phyloP scores from a whole-genome alignment of 2,888 invertebrate species.

The Ariolimax columbianus region DNA sequence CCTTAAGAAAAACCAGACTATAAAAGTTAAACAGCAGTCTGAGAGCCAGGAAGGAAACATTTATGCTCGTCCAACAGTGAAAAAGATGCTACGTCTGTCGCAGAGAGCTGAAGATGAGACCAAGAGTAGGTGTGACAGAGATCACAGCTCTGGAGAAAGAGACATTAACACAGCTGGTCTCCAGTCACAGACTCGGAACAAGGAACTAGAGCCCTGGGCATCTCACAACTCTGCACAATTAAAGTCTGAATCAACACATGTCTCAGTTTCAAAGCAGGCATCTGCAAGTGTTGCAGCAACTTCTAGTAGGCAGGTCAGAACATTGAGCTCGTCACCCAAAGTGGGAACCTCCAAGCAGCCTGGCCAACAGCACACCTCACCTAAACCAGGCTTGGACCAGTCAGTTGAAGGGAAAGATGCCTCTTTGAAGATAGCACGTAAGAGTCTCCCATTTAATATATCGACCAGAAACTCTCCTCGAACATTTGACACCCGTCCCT shows the following conservation, averaged over 20 bases:
- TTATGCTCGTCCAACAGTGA: conserved; percentile 45
- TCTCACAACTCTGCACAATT: neutral
- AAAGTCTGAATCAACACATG: neutral
- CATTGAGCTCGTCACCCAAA: neutral
- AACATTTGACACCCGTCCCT: conserved; percentile 59
- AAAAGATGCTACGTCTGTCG: conserved; percentile 21
- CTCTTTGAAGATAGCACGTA: neutral
- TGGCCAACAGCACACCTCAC: neutral
- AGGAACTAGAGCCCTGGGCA: neutral
- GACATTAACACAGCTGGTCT: neutral
- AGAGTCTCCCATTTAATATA: conserved; percentile 56
- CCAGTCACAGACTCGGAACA: neutral
- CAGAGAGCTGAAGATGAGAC: conserved; percentile 23
- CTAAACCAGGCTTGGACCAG: neutral
- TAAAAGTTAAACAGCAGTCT: conserved; percentile 38
- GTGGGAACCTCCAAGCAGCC: neutral
- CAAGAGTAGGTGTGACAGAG: neutral
- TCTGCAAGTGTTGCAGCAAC: too few relatives aligned
- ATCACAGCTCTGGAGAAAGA: neutral
- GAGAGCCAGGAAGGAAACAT: conserved; percentile 34
- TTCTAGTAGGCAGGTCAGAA: neutral
- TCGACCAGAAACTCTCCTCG: conserved; percentile 63
- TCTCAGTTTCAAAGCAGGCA: neutral
- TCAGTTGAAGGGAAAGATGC: neutral
- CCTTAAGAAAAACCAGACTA: conserved; percentile 61